phyloP scores from a whole-genome alignment of 2,113 vertebrate species.

The Pheucticus melanocephalus region DNA sequence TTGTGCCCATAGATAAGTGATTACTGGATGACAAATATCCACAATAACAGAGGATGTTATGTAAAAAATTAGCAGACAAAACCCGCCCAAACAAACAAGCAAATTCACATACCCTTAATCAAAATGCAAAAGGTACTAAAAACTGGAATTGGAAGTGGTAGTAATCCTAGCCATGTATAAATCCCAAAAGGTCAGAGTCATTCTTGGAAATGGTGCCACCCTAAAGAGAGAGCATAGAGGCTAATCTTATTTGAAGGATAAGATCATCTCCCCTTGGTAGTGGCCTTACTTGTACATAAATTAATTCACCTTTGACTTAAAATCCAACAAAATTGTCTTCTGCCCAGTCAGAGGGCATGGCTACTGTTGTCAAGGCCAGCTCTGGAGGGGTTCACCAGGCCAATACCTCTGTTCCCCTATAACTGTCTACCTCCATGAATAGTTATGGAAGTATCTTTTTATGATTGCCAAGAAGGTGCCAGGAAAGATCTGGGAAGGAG shows the following conservation, averaged over 20 bases:
- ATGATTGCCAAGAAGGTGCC: neutral
- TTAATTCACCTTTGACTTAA: neutral
- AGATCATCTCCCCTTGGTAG: neutral
- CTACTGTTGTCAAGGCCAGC: neutral
- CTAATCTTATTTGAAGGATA: neutral
- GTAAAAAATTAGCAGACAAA: neutral
- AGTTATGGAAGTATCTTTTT: neutral
- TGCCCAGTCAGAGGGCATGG: neutral
- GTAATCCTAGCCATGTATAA: neutral
- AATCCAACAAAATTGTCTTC: neutral
- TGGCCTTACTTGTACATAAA: neutral
- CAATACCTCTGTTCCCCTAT: rapidly evolving
- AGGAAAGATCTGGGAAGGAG: neutral
- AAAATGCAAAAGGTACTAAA: neutral
- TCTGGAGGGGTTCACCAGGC: neutral
- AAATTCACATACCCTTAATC: neutral
- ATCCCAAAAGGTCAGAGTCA: neutral
- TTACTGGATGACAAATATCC: neutral
- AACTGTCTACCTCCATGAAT: neutral
- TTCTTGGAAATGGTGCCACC: neutral
- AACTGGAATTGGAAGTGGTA: neutral
- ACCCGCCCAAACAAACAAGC: neutral
- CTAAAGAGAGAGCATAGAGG: neutral
- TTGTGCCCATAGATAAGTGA: neutral
- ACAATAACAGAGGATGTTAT: neutral